phyloP scores from a whole-genome alignment of 2,888 invertebrate species.

The Iselma pallidipennis region DNA sequence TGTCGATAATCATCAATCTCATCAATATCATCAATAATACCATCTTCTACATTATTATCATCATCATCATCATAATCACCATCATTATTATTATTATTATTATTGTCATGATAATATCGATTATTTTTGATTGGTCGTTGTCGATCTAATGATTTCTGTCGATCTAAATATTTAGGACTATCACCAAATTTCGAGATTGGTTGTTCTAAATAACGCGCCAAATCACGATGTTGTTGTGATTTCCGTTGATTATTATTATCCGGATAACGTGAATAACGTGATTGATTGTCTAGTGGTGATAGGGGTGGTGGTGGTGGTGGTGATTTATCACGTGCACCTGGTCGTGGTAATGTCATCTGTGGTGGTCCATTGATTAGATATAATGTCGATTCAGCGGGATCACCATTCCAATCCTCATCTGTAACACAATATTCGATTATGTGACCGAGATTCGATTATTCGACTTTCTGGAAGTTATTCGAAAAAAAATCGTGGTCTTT shows the following conservation, averaged over 20 bases:
- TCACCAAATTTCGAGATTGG: constrained; percentile 42
- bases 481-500: too few species aligned
- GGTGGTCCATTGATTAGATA: constrained; percentile 64
- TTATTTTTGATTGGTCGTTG: too few species aligned
- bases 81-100: neutral
- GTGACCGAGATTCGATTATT: too few species aligned
- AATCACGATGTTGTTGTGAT: constrained; percentile 32
- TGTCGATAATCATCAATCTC: neutral
- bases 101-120: neutral
- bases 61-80: too few species aligned
- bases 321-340: constrained; percentile 42
- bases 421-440: constrained; percentile 56
- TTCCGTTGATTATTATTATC: constrained; percentile 46
- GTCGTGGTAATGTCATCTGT: constrained; percentile 49
- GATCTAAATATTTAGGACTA: constrained; percentile 40
- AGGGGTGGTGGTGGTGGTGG: too few species aligned
- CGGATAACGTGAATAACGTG: constrained; percentile 34
- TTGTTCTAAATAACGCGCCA: constrained; percentile 42
- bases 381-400: constrained; percentile 60
- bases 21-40: neutral
- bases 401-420: constrained; percentile 79
- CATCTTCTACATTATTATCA: neutral
- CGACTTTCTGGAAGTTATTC: too few species aligned
- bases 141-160: constrained; percentile 10
- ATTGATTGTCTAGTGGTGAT: too few species aligned